Base-by-base conservation (phyloP, 2,113 vertebrate genomes). In the Serranochromis macrocephalus region DNA sequence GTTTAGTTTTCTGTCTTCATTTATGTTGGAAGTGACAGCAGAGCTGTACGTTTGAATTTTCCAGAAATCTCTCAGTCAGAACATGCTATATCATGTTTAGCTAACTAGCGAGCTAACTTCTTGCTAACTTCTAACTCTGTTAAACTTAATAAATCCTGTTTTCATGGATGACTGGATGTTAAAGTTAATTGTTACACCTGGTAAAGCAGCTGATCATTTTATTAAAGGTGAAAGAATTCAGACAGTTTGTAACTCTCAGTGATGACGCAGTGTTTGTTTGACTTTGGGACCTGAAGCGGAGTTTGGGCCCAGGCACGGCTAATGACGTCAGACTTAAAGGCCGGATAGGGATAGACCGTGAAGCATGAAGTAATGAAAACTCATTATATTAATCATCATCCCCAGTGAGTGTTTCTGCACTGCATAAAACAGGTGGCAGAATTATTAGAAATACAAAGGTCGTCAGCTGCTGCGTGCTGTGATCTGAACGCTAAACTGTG, bases 231-330 rank as follows among this genome's bases (percentile, higher is more conserved):
- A 58, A 58, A 58, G 26, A 58, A 6, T 58, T 58, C 17, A 58
- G 55, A 58, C 2, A 2, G 55, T 31, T 58, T 58, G 0, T 31
- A 31, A 31, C 55, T 58, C 26, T 58, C 26, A 31, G 55, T 58
- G 55, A 58, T 58, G 7, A 0, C 0, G 2, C 7, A 31, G 7
- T 31, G 55, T 1, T 58, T 0, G 14, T 31, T 58, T 58, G 7
- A 0, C 2, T 57, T 55, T 14, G 51, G 9, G 5, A 54, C 9
- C n/a, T 54, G n/a, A 54, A 54, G 51, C 5, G 3, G 51, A 4
- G n/a, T 55, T 29, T 57, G 14, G 14, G 57, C 57, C 57, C 14
- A 31, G 14, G 14, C 26, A 31, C 3, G 2, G 57, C 26, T 10
- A 31, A 31, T 61, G 26, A 31, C 3, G 8, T 31, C 26, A 61